Evolutionary conservation across 2,113 vertebrate species (phyloP), one percentile per base, ranked within the genome.

Genomic region (Perca schrenkii): DNA sequence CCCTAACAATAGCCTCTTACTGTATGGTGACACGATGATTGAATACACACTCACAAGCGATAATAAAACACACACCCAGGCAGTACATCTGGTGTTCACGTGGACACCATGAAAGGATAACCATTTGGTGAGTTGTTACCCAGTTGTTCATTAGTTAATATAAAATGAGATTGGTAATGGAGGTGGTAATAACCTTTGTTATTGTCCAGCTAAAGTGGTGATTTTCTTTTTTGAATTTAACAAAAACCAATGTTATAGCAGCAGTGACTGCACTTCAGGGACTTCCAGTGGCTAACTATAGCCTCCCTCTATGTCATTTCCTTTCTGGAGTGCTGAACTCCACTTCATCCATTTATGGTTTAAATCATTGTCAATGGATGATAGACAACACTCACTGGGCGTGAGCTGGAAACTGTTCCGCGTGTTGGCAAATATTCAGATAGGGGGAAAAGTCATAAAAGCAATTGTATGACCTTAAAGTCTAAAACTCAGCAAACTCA

Each of bases 311-410:
- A 34, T 34, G 22, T 40, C 62, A 83, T 64, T 64, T 82, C 70
- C 63, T 68, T n/a, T 72, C 47, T 62, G 36, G 60, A 80, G 70
- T 53, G 58, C 49, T 12, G 0, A 68, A 65, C 36, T 67, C 52
- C 22, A 8, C 57, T 72, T 69, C 22, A 31, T 86, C 65, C 82
- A 66, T 78, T 88, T 80, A 57, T 64, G 74, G 22, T 77, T 58
- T 66, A 69, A 64, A 64, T 88, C 52, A 67, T 43, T 71, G 72
- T 79, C 69, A 63, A 54, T 40, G 25, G 53, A 82, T 77, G 71
- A 82, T 64, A 61, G 75, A 74, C 16, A 74, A 54, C 62, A 64
- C 28, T 80, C 46, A 6, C 31, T 56, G 74, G 66, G 77, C 14
- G 62, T 74, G 15, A 87, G 58, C 17, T 81, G 64, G 60, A 81